Base-by-base conservation (phyloP, 2,113 vertebrate species). In the Sinocyclocheilus anshuiensis region DNA sequence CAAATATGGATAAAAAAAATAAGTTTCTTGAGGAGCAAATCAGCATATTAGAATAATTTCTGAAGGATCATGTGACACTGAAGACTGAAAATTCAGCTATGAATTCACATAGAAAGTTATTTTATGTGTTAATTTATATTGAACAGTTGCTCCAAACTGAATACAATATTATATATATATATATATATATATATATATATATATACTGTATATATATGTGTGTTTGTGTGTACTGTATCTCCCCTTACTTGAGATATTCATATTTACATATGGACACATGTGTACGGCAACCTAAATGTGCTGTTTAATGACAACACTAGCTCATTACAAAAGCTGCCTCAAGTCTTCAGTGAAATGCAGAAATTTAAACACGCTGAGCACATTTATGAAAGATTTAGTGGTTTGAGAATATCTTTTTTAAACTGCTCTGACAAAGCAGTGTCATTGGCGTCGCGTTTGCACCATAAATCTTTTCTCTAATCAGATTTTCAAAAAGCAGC, bases 321-420 rank as follows among this genome's bases (percentile, higher is more conserved):
- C 78, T 81, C 36, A 45, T 81, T 65, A 65, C 33, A 81, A 81
- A 65, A 45, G 6, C 13, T 15, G 36, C 45, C 77, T 36, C 55
- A 61, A 79, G 55, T 61, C 77, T 42, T 36, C 22, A 18, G 57
- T 24, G 78, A 61, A 65, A 61, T 33, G 78, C 33, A 45, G 6
- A 13, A 9, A 74, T 16, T 48, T 26, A 53, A 77, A 77, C 45
- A 29, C 57, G n/a, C 33, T 22, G 59, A 45, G 78, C 78, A 63
- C 59, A 63, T 65, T 81, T 65, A 81, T 81, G 36, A 63, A 81
- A 81, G 59, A 81, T 81, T 81, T 81, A 45, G 39, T 45, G 78
- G 20, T 81, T 45, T 81, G 57, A 65, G 39, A 65, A 13, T 45
- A 29, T 59, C 7, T 81, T 45, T 81, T 63, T 39, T 77, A 77